These are phyloP conservation scores for Acrobeloides nanus DNA, from an alignment of 2,888 invertebrate genomes.

Conservation along the genomic window DNA sequence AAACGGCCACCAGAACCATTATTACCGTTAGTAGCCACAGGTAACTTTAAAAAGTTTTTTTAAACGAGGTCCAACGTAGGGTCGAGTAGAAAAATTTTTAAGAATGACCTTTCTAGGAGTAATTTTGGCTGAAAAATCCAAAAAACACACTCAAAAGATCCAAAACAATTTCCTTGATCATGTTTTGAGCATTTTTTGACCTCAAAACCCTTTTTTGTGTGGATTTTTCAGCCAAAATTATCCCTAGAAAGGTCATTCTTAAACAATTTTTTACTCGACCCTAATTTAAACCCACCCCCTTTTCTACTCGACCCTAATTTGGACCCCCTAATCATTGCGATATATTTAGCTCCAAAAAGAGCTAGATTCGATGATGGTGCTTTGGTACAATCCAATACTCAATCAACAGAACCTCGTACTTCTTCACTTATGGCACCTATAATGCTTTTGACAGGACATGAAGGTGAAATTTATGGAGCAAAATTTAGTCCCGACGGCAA, in stretches of 20 bases:
- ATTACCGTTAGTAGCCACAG: constrained; percentile 17
- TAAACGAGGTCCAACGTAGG: too few species aligned
- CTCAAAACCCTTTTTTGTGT: too few species aligned
- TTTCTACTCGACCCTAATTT: not conserved
- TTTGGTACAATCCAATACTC: constrained; percentile 10
- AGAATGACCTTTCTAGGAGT: too few species aligned
- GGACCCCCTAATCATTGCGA: not conserved
- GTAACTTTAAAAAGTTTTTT: constrained; percentile 8
- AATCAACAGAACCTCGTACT: constrained; percentile 11
- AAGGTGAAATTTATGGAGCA: constrained; percentile 84
- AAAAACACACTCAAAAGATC: too few species aligned
- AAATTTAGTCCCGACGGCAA: constrained; percentile 95
- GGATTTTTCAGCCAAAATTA: too few species aligned
- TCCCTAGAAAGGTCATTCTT: too few species aligned
- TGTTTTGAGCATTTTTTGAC: too few species aligned
- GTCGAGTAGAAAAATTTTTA: too few species aligned
- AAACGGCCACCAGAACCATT: constrained; percentile 29
- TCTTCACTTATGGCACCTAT: constrained; percentile 28
- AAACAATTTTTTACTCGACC: too few species aligned
- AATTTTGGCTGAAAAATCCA: too few species aligned
- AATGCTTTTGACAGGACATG: constrained; percentile 74
- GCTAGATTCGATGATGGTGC: constrained; percentile 8
- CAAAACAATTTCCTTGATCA: too few species aligned
- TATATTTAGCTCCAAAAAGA: constrained; percentile 9
- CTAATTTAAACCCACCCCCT: too few species aligned